phyloP scores from a whole-genome alignment of 2,113 vertebrate species.

The Bos javanicus region DNA sequence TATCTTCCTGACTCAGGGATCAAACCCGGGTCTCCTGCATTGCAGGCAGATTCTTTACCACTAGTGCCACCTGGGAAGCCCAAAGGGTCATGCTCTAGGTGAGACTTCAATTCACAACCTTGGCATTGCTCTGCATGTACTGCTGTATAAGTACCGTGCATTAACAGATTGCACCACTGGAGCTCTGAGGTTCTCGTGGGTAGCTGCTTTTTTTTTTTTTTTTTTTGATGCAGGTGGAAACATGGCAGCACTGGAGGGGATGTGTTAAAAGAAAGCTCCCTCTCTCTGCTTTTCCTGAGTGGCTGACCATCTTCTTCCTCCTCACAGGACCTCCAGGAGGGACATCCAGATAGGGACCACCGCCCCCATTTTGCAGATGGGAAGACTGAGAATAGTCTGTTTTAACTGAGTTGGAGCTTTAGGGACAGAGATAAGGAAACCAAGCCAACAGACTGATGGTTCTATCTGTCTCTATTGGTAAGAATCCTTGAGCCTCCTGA shows the following conservation, averaged over 20 bases:
- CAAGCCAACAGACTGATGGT: not conserved
- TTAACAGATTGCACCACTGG: not conserved
- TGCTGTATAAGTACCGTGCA: not conserved
- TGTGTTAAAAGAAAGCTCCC: not conserved
- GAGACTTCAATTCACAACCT: not conserved
- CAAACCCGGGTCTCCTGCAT: not conserved
- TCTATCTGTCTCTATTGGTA: fast-evolving
- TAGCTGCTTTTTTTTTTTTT: not conserved
- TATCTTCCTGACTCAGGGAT: not conserved
- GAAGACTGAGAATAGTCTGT: not conserved
- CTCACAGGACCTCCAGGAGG: not conserved
- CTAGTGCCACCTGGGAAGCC: not conserved
- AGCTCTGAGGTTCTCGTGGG: not conserved
- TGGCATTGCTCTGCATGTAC: not conserved
- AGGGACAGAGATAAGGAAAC: not conserved
- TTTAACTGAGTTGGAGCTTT: not conserved
- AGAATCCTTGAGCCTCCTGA: not conserved
- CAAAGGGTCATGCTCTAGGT: not conserved
- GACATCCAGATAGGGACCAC: fast-evolving
- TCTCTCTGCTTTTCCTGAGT: not conserved
- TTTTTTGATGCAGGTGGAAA: not conserved
- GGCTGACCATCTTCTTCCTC: not conserved
- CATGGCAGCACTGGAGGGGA: not conserved
- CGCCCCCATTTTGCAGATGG: not conserved
- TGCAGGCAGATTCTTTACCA: not conserved